Percentiles rank a stretch among this genome's conserved stretches.
These are phyloP conservation scores for Bolinopsis microptera DNA, from an alignment of 37 sponge, comb jelly and placozoan species.

Conservation along the genomic window DNA sequence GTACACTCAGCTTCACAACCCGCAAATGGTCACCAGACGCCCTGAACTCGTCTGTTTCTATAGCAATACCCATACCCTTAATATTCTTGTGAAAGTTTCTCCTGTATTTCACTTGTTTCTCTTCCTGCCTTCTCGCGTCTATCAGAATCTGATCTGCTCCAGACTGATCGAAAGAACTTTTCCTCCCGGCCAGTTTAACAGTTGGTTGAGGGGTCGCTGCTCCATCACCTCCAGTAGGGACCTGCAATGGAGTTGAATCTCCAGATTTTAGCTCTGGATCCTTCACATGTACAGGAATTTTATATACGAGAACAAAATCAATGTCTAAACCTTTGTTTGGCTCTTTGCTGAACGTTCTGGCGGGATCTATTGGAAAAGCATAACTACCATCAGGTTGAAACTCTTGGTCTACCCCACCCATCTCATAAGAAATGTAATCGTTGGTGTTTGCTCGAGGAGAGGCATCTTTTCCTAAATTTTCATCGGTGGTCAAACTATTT, in stretches of 20 bases:
- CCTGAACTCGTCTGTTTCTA: background rate
- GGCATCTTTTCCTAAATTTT: background rate
- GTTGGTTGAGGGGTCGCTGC: background rate
- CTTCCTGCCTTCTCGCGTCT: slow-evolving; percentile 1
- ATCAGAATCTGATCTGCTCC: slow-evolving; percentile 35
- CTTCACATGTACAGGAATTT: background rate
- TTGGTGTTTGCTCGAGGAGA: background rate
- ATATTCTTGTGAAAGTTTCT: slow-evolving; percentile 10
- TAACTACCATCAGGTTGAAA: background rate
- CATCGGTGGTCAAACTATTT: background rate
- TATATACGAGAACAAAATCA: background rate
- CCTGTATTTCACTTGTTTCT: slow-evolving; percentile 36
- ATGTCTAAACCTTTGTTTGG: background rate
- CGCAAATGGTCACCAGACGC: background rate
- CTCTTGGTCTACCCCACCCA: background rate
- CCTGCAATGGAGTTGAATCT: background rate
- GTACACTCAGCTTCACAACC: slow-evolving; percentile 11
- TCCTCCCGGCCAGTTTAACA: background rate
- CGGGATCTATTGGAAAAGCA: background rate
- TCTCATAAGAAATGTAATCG: background rate
- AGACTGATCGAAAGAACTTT: background rate
- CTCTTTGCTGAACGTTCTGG: background rate
- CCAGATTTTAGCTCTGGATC: background rate
- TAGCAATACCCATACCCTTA: background rate
- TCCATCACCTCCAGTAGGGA: background rate